Base-by-base conservation (phyloP, 1,140 invertebrate genomes). In the Anoplolepis gracilipes region DNA sequence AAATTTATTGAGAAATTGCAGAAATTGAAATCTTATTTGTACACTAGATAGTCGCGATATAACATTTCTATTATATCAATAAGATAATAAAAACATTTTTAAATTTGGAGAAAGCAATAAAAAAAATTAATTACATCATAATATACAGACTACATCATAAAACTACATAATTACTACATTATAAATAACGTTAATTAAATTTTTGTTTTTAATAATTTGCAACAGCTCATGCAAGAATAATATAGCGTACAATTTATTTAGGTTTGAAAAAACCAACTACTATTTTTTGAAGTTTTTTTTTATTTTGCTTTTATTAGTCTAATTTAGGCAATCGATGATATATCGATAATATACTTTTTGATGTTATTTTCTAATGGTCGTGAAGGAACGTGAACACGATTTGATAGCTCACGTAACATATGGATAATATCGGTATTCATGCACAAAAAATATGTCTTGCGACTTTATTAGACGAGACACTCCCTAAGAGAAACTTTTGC, bases 401-500 rank as follows among this genome's bases (percentile, higher is more conserved):
- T 72, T 25, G 53, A 59, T 11, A 49, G 30, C 25, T 81, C 77
- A 42, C 11, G 53, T 82, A 73, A 72, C 28, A n/a, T 49, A 72
- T 25, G 19, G 53, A 42, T 72, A 16, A 30, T 42, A 72, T 46
- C 36, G 33, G 11, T 36, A 13, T 39, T 16, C 13, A 36, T 25
- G 65, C 16, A 57, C 28, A 70, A 81, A 72, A 49, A 59, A 81
- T 28, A 19, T 6, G 36, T 81, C 49, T 70, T 55, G 65, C 25
- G 33, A 72, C 78, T 82, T 82, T 25, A 42, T 82, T 82, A 82
- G 67, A 79, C 46, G 22, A 49, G 87, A 85, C 82, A 76, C 86
- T 88, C 82, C 67, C 36, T 57, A 72, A 82, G 87, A 86, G 88
- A 89, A 89, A 89, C 87, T 85, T 33, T 36, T 49, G 57, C 62